Conservation (phyloP, 2,113 vertebrate genomes). For the Symphodus melops region DNA sequence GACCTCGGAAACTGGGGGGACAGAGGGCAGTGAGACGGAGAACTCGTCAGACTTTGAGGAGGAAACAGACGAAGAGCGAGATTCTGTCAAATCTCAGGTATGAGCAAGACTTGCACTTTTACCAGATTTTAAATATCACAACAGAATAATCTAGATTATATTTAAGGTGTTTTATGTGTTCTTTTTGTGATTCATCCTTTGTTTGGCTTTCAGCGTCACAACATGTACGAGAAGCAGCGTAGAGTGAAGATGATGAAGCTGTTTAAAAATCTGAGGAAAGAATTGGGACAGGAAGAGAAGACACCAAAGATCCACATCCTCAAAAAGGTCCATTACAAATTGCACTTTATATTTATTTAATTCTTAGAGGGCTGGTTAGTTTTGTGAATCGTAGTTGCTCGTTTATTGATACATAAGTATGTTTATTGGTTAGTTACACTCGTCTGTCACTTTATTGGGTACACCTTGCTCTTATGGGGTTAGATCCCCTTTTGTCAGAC, state of each 20-base stretch:
- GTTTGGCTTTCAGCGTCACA: constrained; percentile 26
- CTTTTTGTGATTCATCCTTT: too few species aligned
- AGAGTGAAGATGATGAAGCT: constrained; percentile 20
- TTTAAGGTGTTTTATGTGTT: too few species aligned
- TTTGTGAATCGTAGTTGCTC: too few species aligned
- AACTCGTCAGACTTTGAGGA: constrained; percentile 57
- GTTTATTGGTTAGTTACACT: neutral
- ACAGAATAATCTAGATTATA: too few species aligned
- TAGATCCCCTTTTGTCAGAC: too few species aligned
- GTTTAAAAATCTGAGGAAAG: constrained; percentile 43
- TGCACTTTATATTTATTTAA: neutral
- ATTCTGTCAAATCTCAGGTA: too few species aligned
- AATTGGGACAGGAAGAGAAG: constrained; percentile 16
- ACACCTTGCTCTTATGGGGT: too few species aligned
- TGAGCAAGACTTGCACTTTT: too few species aligned
- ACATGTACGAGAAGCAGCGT: constrained; percentile 27
- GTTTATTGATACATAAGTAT: too few species aligned
- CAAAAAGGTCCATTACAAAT: constrained; percentile 49
- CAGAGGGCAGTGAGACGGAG: constrained; percentile 48
- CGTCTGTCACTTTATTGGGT: too few species aligned
- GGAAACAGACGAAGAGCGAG: neutral
- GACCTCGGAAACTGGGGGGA: neutral
- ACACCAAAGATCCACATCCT: constrained; percentile 53
- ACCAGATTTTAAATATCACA: too few species aligned
- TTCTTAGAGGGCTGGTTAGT: neutral